These are phyloP conservation scores for Parauchenoglanis punctatus DNA, from an alignment of 2,797 vertebrate genomes.

Conservation along the genomic window DNA sequence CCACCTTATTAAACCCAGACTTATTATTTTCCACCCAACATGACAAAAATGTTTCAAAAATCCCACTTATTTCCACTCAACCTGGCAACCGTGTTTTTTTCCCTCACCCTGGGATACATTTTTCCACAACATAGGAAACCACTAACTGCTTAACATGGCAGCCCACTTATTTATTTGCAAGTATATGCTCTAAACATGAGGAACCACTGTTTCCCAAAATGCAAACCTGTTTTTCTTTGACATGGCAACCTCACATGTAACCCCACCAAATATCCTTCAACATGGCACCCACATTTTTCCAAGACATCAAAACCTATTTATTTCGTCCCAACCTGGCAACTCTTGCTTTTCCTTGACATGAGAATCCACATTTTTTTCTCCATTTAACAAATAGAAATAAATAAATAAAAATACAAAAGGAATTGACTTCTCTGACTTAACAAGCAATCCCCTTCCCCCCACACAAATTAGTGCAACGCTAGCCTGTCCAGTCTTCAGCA, in stretches of 20 bases:
- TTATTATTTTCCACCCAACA: not conserved
- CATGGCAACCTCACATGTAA: not conserved
- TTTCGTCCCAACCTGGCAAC: not conserved
- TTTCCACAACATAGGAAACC: not conserved
- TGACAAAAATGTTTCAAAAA: not conserved
- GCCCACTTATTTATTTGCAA: not conserved
- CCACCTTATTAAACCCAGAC: not conserved
- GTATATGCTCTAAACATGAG: not conserved
- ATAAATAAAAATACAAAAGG: not conserved
- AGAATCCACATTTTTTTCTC: not conserved
- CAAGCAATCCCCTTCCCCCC: no score
- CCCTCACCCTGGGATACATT: no score
- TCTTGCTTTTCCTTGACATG: not conserved
- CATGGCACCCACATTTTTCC: not conserved
- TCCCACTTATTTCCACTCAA: not conserved
- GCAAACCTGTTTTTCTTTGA: no score
- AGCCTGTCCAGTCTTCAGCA: not conserved
- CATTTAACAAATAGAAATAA: not conserved
- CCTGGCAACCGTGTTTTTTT: not conserved
- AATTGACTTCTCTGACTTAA: no score
- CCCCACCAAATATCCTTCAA: not conserved
- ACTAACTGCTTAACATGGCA: not conserved
- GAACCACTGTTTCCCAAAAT: no score
- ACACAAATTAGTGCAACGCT: not conserved
- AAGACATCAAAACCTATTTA: not conserved